Base-by-base conservation (phyloP, 2,797 vertebrate species). In the Silurus lanzhouensis region DNA sequence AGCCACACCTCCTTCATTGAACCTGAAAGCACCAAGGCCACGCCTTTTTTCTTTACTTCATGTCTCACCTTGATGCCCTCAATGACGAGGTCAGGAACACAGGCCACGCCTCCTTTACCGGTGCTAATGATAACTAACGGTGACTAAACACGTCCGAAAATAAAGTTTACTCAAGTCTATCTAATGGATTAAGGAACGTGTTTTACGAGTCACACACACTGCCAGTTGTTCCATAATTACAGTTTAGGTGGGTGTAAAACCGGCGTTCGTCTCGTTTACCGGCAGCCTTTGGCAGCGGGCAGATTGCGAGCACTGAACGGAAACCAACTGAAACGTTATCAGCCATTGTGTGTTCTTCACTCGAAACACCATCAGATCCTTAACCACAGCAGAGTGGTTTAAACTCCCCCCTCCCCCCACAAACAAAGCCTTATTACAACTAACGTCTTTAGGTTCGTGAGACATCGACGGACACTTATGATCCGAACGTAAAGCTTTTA, bases 401-500 rank as follows among this genome's bases (percentile, higher is more conserved):
- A 25, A 66, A 66, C 78, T 66, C 66, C 66, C 19, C 48, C 48
- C 48, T 6, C 7, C 19, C 19, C 25, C 17, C 15, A 1, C 9
- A 7, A 66, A 81, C 13, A 55, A 61, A 77, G 22, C 63, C 46
- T 44, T n/a, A 63, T 84, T 81, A 46, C 46, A 63, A 31, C 31
- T 71, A n/a, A 55, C 58, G 64, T 31, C 80, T 83, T 83, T 7
- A 80, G 80, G 81, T 10, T 81, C 67, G 57, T 31, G 48, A 71
- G 66, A 76, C 55, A 58, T 38, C 70, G 14, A 17, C 57, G 72
- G 70, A 63, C 12, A n/a, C 83, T 87, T 67, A 90, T 86, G 83
- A 90, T 86, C 81, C 61, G 22, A 48, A 85, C 78, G 84, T 81
- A 82, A 82, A 85, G 85, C 87, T 88, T 89, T 87, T 88, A 89